phyloP scores from a whole-genome alignment of 2,888 invertebrate genomes.

The Philonicus albiceps region DNA sequence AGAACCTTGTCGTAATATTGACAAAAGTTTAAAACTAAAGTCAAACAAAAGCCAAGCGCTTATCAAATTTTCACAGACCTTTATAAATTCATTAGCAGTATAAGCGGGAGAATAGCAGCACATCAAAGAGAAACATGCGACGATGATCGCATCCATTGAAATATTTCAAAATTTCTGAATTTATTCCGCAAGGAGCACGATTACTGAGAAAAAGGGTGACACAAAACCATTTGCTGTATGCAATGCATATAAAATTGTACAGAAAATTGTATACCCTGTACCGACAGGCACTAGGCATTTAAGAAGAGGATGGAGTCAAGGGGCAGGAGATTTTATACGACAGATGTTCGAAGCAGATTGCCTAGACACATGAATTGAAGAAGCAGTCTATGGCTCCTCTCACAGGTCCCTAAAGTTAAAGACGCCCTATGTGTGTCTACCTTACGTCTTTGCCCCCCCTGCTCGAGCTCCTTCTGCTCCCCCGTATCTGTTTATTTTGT shows the following conservation, averaged over 20 bases:
- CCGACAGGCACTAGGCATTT: background rate
- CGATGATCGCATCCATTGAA: background rate
- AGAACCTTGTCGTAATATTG: background rate
- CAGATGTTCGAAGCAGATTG: conserved; percentile 35
- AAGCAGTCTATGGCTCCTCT: background rate
- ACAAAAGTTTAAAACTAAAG: background rate
- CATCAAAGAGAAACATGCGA: background rate
- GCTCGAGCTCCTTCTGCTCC: background rate
- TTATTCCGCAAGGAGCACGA: background rate
- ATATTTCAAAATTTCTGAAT: background rate
- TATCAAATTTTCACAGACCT: background rate
- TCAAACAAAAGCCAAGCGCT: background rate
- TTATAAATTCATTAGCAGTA: background rate
- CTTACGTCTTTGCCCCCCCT: background rate
- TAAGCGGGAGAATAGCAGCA: background rate
- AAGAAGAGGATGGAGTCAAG: background rate
- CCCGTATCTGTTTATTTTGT: conserved; percentile 29
- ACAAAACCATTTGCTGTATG: background rate
- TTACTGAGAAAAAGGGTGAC: background rate
- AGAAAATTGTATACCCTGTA: background rate
- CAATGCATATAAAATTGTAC: background rate
- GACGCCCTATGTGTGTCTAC: background rate
- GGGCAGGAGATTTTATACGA: background rate
- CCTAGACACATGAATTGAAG: conserved; percentile 17
- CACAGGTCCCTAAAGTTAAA: background rate